Base-by-base conservation (phyloP, 2,797 vertebrate species). In the Tamandua tetradactyla region DNA sequence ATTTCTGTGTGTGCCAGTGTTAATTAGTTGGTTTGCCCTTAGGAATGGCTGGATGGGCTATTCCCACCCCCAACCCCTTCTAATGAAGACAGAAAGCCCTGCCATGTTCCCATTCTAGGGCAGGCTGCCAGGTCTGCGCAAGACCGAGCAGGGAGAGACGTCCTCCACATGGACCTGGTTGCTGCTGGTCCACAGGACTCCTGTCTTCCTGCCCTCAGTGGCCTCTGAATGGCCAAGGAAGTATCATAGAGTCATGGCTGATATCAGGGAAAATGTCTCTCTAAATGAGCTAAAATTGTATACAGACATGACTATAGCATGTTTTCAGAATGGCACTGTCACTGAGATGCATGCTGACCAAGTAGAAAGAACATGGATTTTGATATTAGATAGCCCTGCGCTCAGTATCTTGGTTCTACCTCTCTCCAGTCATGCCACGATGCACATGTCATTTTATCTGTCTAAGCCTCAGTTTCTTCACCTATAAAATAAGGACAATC, bases 11-110 rank as follows among this genome's bases (percentile, higher is more conserved):
- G 20, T 66, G 2, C 68, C 83, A 89, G 25, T 42, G 7, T 78
- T 40, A 71, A 74, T 47, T 79, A 96, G 47, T 57, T 74, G 32
- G 14, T 69, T 61, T 96, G 92, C 35, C 72, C 44, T 93, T 62
- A 32, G 57, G 79, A 81, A 76, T 69, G 15, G 59, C 55, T 78
- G 25, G 40, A 37, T 79, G 69, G 55, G 22, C 49, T 91, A 76
- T 72, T 22, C 30, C 47, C n/a, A 95, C 5, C 64, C n/a, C 32
- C 27, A 84, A 9, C 14, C 20, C 59, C 92, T 75, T 75, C 59
- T 59, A 83, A 87, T 72, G 42, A 44, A 80, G 32, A 87, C 25
- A 23, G 32, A 87, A 37, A 22, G 11, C 14, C 68, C 62, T 91
- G 89, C 74, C 74, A 22, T 2, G 22, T 30, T 69, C 35, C 47